phyloP scores from a whole-genome alignment of 1,140 invertebrate species.

The Orussus abietinus region DNA sequence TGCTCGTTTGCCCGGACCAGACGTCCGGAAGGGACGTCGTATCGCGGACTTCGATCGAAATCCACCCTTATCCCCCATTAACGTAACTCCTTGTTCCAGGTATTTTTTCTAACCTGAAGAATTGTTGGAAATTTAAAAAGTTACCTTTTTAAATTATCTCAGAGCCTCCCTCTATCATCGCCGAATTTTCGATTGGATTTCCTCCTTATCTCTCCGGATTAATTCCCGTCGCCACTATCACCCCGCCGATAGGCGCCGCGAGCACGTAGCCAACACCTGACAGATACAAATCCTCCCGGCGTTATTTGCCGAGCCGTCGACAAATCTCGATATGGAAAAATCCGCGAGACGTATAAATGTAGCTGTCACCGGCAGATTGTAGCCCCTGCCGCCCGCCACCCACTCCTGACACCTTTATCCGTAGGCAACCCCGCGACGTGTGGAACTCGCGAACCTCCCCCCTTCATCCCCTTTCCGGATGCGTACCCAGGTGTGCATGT shows the following conservation, averaged over 20 bases:
- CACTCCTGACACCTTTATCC: constrained; percentile 32
- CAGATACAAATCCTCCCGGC: constrained; percentile 47
- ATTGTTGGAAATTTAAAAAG: no score
- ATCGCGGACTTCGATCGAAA: no score
- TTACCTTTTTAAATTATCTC: no score
- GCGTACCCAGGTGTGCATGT: no score
- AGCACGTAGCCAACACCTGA: constrained; percentile 33
- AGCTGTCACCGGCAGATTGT: constrained; percentile 48
- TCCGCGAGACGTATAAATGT: constrained; percentile 50
- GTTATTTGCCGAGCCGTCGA: constrained; percentile 45
- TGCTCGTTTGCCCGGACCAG: constrained; percentile 1
- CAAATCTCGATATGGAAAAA: constrained; percentile 52
- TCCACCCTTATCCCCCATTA: no score
- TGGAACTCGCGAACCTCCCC: constrained; percentile 15
- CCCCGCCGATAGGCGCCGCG: no score
- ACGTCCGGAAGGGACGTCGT: not conserved
- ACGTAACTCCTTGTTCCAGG: not conserved
- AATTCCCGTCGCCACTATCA: no score
- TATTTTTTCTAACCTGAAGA: constrained; percentile 4
- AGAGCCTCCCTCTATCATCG: no score
- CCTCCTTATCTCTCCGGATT: no score
- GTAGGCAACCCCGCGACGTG: constrained; percentile 17
- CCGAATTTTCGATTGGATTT: no score
- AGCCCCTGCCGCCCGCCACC: no score
- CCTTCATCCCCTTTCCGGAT: not conserved